Evolutionary conservation across 35 echinoderm and acorn worm species (phyloP).

Genomic region (Lytechinus variegatus): DNA sequence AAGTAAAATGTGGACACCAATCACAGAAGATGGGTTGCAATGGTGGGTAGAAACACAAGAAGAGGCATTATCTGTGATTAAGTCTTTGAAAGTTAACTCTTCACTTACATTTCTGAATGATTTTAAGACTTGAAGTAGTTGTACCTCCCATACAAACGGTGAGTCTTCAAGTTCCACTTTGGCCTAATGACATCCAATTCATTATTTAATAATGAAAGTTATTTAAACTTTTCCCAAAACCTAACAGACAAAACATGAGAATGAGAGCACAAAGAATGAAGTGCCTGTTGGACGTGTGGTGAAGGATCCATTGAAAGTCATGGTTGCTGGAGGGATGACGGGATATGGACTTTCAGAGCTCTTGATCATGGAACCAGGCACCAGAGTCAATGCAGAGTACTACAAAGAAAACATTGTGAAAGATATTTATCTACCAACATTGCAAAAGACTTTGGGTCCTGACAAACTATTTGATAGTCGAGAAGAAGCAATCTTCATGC

Average conservation of each 20-base stretch:
- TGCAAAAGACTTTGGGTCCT: slow-evolving; percentile 55
- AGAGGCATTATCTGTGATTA: too few relatives aligned
- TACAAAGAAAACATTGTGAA: slow-evolving; percentile 66
- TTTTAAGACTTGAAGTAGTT: too few relatives aligned
- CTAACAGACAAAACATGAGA: slow-evolving; percentile 68
- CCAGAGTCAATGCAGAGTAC: slow-evolving; percentile 62
- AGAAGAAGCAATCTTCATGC: slow-evolving; percentile 50
- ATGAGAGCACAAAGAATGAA: slow-evolving; percentile 49
- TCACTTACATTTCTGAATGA: too few relatives aligned
- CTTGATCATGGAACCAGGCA: slow-evolving; percentile 63
- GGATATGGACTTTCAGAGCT: slow-evolving; percentile 62
- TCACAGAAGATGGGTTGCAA: too few relatives aligned
- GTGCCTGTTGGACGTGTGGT: slow-evolving; percentile 58
- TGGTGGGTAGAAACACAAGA: too few relatives aligned
- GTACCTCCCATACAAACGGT: too few relatives aligned
- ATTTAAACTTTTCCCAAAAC: slow-evolving; percentile 63
- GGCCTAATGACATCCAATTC: too few relatives aligned
- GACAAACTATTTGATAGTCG: slow-evolving; percentile 56
- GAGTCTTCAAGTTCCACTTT: too few relatives aligned
- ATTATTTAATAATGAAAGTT: not conserved
- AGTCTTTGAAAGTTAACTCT: too few relatives aligned
- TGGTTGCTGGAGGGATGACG: slow-evolving; percentile 62
- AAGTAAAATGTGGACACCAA: too few relatives aligned
- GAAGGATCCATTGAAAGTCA: slow-evolving; percentile 55
- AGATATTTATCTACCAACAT: slow-evolving; percentile 63